A percentile compares a stretch with the other conserved stretches of the same genome.
Conservation (phyloP, 1,140 invertebrate species). For the Orius laevigatus region DNA sequence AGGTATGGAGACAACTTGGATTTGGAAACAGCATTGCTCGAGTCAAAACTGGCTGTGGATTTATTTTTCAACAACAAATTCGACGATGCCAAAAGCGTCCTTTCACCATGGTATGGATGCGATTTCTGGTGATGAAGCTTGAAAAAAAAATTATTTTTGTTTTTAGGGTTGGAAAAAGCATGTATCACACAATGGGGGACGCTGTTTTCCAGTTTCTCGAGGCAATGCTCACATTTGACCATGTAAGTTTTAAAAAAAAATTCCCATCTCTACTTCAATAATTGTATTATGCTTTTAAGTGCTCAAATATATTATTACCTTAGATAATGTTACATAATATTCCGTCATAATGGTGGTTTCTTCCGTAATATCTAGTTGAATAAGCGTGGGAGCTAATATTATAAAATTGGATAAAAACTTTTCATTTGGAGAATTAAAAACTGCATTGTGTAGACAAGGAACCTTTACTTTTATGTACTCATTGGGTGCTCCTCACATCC, state of each 20-base stretch:
- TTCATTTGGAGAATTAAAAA: no score
- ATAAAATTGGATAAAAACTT: no score
- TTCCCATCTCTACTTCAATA: not conserved
- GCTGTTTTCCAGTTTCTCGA: constrained; percentile 81
- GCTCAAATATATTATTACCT: no score
- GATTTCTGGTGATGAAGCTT: not conserved
- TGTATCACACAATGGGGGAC: constrained; percentile 85
- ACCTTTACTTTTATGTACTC: no score
- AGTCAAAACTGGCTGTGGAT: constrained; percentile 36
- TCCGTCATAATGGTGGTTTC: no score
- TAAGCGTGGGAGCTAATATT: no score
- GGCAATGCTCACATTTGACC: constrained; percentile 84
- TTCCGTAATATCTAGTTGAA: no score
- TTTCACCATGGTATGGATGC: constrained; percentile 51
- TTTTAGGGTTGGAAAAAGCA: constrained; percentile 58
- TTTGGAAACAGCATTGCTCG: constrained; percentile 18
- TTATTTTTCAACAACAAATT: constrained; percentile 84
- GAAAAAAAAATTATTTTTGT: constrained; percentile 15
- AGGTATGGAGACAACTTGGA: constrained; percentile 15
- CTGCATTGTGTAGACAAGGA: no score
- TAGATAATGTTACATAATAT: no score
- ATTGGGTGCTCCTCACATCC: no score
- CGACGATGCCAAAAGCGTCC: constrained; percentile 51
- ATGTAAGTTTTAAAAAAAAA: constrained; percentile 31
- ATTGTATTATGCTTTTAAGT: no score